Percentiles rank a stretch among this genome's conserved stretches.
These are phyloP conservation scores for Meghimatium bilineatum DNA, from an alignment of 2,888 invertebrate species.

Conservation along the genomic window DNA sequence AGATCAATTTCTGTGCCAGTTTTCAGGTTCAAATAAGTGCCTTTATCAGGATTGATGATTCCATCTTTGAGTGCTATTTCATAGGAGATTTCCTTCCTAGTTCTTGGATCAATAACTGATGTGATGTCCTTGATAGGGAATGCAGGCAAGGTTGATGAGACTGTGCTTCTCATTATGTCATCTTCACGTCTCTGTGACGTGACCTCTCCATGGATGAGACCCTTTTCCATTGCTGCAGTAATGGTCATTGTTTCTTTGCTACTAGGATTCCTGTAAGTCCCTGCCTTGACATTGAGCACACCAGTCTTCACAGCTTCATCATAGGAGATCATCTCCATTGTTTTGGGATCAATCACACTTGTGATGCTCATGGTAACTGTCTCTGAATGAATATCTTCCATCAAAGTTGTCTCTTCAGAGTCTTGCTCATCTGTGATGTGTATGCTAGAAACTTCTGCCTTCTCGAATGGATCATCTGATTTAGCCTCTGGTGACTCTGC, in stretches of 20 bases:
- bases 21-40: slow-evolving; percentile 89
- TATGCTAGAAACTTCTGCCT: slow-evolving; percentile 81
- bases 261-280: slow-evolving; percentile 83
- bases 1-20: slow-evolving; percentile 88
- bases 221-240: slow-evolving; percentile 87
- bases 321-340: slow-evolving; percentile 85
- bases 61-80: slow-evolving; percentile 70
- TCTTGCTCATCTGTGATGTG: slow-evolving; percentile 78
- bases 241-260: slow-evolving; percentile 87
- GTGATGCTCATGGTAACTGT: slow-evolving; percentile 70
- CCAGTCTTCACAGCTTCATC: slow-evolving; percentile 94
- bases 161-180: slow-evolving; percentile 67
- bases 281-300: slow-evolving; percentile 86
- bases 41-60: slow-evolving; percentile 79
- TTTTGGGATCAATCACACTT: slow-evolving; percentile 84
- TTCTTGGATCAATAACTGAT: slow-evolving; percentile 85
- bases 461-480: slow-evolving; percentile 78
- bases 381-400: slow-evolving; percentile 76
- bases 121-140: slow-evolving; percentile 66
- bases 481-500: slow-evolving; percentile 81
- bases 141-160: slow-evolving; percentile 60
- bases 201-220: slow-evolving; percentile 82
- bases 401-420: slow-evolving; percentile 80
- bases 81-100: slow-evolving; percentile 78
- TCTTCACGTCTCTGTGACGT: slow-evolving; percentile 65